Percentiles rank a stretch among this genome's conserved stretches.
Evolutionary conservation across 1,140 invertebrate species (phyloP).

Genomic region (Penaeus indicus): DNA sequence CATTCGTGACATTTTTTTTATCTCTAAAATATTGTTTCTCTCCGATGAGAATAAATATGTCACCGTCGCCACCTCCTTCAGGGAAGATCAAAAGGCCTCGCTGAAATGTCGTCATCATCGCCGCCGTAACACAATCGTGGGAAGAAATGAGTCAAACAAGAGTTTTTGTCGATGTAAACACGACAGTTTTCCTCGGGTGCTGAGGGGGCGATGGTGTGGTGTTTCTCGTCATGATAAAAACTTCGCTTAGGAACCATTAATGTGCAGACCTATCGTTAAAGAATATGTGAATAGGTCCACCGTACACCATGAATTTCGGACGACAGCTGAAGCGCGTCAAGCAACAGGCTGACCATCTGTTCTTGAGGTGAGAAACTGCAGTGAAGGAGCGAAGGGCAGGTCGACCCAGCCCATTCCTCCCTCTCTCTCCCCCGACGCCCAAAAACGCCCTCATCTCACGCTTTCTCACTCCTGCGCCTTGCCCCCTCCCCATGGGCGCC

Average conservation of each 20-base stretch:
- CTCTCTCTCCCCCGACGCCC: not conserved
- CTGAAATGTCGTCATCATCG: too few relatives aligned
- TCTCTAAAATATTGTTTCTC: not conserved
- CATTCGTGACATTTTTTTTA: constrained; percentile 40
- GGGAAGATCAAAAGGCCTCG: too few relatives aligned
- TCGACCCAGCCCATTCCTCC: constrained; percentile 7
- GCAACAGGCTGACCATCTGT: constrained; percentile 54
- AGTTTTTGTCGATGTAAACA: constrained; percentile 53
- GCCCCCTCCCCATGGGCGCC: too few relatives aligned
- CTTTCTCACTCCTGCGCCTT: too few relatives aligned
- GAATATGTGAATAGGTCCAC: not conserved
- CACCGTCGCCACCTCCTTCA: too few relatives aligned
- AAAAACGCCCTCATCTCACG: too few relatives aligned
- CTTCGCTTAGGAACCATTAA: too few relatives aligned
- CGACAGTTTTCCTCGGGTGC: constrained; percentile 43
- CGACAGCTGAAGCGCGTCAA: constrained; percentile 56
- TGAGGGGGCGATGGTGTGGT: not conserved
- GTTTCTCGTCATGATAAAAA: not conserved
- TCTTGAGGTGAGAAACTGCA: constrained; percentile 38
- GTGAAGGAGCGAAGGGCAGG: too few relatives aligned
- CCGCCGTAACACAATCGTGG: too few relatives aligned
- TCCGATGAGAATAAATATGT: too few relatives aligned
- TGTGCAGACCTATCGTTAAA: too few relatives aligned
- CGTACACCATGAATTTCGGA: constrained; percentile 52
- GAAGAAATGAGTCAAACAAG: not conserved